Evolutionary conservation across 2,113 vertebrate species (phyloP), one percentile per base, ranked within the genome.

Genomic region (Calidris pugnax): DNA sequence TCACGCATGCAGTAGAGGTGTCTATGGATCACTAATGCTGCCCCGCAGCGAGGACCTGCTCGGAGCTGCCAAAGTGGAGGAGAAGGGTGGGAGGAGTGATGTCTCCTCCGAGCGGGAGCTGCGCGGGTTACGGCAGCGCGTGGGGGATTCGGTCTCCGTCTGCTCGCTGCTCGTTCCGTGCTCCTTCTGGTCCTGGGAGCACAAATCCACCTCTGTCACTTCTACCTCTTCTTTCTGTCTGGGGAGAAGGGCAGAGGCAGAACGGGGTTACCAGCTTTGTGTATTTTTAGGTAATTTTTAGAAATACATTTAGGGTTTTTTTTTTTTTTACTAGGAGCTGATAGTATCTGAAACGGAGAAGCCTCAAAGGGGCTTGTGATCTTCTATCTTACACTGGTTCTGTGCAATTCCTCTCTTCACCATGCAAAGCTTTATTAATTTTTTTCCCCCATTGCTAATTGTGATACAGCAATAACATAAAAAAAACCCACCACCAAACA

Each of bases 21-120:
- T 14, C 53, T 16, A 73, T 5, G 15, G 32, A 21, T 30, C 3
- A 0, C 13, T 15, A 0, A 4, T 0, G 59, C 39, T 2, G 6
- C 55, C 63, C n/a, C 6, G 57, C 43, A 47, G n/a, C 0, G 2
- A 56, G 51, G 51, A 55, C 59, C 30, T 8, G 62, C 2, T 1
- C 0, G 2, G 56, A 62, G 71, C 60, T 71, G 72, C 39, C 28
- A 0, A 5, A 14, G 33, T 2, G 3, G 39, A 3, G 71, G 66
- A 14, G 57, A 1, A 0, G 12, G 4, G 16, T 1, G 4, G 55
- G 64, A 74, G 63, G 21, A 73, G 76, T 1, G 8, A 14, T 10
- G 1, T 13, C 53, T 55, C 53, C 17, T 12, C 43, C 0, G 6
- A 27, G 91, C 37, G 1, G 79, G 51, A 92, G 71, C 91, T 2